Base-by-base conservation (phyloP, 2,113 vertebrate genomes). In the Ptilonorhynchus violaceus region DNA sequence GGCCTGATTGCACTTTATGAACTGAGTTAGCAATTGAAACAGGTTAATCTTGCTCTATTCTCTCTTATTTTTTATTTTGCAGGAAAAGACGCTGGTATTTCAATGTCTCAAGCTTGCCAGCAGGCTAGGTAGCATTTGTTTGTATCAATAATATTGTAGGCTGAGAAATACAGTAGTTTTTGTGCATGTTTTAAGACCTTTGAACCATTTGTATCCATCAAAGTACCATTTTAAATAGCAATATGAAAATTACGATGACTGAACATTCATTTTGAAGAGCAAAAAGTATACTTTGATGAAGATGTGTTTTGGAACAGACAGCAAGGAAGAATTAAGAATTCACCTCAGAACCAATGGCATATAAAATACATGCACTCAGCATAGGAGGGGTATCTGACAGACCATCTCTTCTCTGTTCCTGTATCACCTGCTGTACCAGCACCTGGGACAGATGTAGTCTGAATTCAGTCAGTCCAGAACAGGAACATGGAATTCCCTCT, bases 381-480 rank as follows among this genome's bases (percentile, higher is more conserved):
- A 2, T 23, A 17, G 20, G 2, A 11, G 13, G 11, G 17, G 13
- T 56, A 55, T 52, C 35, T 67, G 12, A 59, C 37, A 88, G n/a
- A 62, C 15, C 14, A 33, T 39, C 3, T 44, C 16, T 74, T 58
- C 16, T 50, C 47, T 84, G 6, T 11, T 55, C 25, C 22, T 49
- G 7, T 76, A 27, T 35, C 10, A 41, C 24, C 39, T 35, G 50
- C 37, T 22, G 35, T 66, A 49, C 23, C 41, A 37, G 19, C n/a
- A 74, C 4, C 5, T 10, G 68, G 14, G 11, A 13, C 35, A 85
- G 22, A 59, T 0, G 0, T 22, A 39, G 35, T 47, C 20, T 83
- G 50, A 73, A 52, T 77, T 77, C 35, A 8, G 10, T 22, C 35
- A 68, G 10, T 60, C 18, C 21, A 52, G 18, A 60, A 7, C 3